A percentile compares a stretch with the other conserved stretches of the same genome.
Evolutionary conservation across 2,113 vertebrate genomes (phyloP).

Genomic region (Pipra filicauda): DNA sequence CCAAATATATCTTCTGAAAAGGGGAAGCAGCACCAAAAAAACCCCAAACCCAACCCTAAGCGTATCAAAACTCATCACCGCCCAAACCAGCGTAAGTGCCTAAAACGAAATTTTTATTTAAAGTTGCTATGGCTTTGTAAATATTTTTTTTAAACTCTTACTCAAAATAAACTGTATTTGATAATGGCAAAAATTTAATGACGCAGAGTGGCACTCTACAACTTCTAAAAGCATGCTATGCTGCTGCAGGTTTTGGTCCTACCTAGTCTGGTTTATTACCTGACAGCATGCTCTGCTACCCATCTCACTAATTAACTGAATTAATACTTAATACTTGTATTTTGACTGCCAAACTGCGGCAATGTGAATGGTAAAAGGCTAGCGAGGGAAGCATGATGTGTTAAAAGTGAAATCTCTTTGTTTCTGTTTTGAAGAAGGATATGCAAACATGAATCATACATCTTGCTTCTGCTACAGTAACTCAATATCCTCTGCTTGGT

Average conservation of each 20-base stretch:
- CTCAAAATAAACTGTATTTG: background rate
- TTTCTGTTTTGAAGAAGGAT: slow-evolving; percentile 66
- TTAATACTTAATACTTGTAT: background rate
- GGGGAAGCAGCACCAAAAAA: background rate
- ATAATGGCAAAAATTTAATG: background rate
- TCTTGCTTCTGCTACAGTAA: slow-evolving; percentile 75
- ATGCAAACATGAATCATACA: slow-evolving; percentile 70
- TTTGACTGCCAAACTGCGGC: background rate
- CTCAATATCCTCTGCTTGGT: slow-evolving; percentile 80
- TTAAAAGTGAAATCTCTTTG: slow-evolving; percentile 33
- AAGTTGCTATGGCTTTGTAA: background rate
- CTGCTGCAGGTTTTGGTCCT: background rate
- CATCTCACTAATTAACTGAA: slow-evolving; percentile 3
- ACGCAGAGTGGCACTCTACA: background rate
- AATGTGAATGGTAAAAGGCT: background rate
- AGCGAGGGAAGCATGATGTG: slow-evolving; percentile 1
- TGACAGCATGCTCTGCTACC: background rate
- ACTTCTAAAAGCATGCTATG: background rate
- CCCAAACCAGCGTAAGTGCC: background rate
- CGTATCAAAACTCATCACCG: background rate
- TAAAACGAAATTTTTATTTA: background rate
- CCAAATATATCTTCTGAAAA: background rate
- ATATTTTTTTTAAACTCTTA: background rate
- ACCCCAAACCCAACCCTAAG: background rate
- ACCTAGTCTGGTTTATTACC: background rate